Evolutionary conservation across 2,888 invertebrate species (phyloP).

Genomic region (Watsonalla cultraria): DNA sequence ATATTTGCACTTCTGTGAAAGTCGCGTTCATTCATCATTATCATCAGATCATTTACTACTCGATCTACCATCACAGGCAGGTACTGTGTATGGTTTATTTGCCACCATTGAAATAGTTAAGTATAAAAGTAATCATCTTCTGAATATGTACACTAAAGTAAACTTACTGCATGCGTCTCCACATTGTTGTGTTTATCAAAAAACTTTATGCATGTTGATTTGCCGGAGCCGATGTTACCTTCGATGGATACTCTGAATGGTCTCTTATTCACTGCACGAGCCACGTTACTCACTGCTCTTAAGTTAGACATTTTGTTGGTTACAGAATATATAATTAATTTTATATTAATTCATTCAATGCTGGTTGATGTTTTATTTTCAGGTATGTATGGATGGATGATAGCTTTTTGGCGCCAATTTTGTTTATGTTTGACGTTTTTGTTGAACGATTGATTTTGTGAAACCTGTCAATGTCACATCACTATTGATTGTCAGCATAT

Average conservation of each 20-base stretch:
- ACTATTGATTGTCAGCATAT: too few relatives aligned
- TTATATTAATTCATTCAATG: background rate
- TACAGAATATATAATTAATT: background rate
- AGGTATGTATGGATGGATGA: background rate
- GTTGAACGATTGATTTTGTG: background rate
- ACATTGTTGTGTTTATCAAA: conserved; percentile 83
- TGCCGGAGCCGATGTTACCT: conserved; percentile 90
- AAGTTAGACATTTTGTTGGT: conserved; percentile 42
- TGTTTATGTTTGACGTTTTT: background rate
- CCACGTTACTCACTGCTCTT: conserved; percentile 43
- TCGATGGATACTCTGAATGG: conserved; percentile 87
- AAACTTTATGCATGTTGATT: conserved; percentile 86
- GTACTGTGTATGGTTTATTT: too few relatives aligned
- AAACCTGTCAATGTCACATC: background rate
- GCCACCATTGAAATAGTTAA: too few relatives aligned
- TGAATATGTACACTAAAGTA: too few relatives aligned
- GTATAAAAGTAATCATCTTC: too few relatives aligned
- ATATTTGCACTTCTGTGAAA: too few relatives aligned
- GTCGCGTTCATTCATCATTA: too few relatives aligned
- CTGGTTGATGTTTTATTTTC: background rate
- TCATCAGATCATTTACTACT: too few relatives aligned
- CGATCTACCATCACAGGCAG: too few relatives aligned
- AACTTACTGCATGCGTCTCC: conserved; percentile 72
- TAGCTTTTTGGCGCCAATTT: background rate
- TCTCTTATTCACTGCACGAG: conserved; percentile 44